Conservation (phyloP, 2,888 invertebrate species). For the Craniophora ligustri region DNA sequence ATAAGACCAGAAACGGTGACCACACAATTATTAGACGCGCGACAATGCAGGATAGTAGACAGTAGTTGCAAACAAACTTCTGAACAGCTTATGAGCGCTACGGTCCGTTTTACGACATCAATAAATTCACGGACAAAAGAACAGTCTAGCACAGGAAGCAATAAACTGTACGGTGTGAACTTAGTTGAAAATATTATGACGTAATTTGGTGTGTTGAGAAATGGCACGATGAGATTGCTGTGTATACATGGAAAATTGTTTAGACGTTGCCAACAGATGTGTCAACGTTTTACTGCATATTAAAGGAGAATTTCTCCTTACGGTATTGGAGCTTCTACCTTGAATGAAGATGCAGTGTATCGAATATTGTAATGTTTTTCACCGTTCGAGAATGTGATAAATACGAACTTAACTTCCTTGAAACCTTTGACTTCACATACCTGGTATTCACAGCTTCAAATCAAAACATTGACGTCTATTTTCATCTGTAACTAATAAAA, state of each 20-base stretch:
- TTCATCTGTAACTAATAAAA: no score
- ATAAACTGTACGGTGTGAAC: constrained; percentile 45
- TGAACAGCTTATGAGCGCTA: constrained; percentile 31
- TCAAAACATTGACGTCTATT: no score
- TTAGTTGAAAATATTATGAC: constrained; percentile 31
- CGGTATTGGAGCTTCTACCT: no score
- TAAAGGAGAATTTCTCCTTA: not conserved
- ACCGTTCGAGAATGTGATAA: no score
- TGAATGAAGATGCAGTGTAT: no score
- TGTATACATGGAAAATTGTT: not conserved
- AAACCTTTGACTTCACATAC: no score
- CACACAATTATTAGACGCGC: constrained; percentile 26
- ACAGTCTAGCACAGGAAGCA: constrained; percentile 29
- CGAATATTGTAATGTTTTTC: no score
- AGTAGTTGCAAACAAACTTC: constrained; percentile 49
- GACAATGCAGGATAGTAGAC: constrained; percentile 32
- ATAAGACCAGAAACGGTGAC: constrained; percentile 4
- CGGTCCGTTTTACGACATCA: constrained; percentile 46
- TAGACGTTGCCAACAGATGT: constrained; percentile 1
- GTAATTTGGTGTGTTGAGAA: constrained; percentile 4
- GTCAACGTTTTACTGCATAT: not conserved
- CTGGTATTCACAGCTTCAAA: no score
- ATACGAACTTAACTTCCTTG: no score
- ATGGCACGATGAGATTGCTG: not conserved
- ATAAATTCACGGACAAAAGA: constrained; percentile 54